Evolutionary conservation across 2,888 invertebrate species (phyloP).

Genomic region (Mantis religiosa): DNA sequence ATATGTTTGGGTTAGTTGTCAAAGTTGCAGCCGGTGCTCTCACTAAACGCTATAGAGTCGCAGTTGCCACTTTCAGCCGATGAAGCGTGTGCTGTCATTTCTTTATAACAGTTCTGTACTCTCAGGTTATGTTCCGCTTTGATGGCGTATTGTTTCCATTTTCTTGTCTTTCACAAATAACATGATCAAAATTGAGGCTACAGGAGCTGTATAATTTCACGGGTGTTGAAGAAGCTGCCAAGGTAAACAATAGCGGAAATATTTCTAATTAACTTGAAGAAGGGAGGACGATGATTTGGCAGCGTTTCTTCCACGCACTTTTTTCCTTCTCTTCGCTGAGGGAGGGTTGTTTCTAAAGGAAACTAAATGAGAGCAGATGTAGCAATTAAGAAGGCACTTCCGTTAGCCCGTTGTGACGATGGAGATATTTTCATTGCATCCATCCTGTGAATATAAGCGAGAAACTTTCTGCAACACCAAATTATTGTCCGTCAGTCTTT

Average conservation of each 20-base stretch:
- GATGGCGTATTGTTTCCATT: neutral
- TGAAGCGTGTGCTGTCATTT: neutral
- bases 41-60: no score
- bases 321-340: neutral
- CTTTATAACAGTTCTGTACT: neutral
- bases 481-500: neutral
- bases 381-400: neutral
- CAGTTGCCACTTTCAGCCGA: neutral
- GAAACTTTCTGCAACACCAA: neutral
- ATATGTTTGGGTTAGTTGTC: no score
- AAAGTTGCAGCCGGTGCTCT: no score
- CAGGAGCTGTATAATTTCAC: constrained; percentile 10
- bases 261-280: constrained; percentile 18
- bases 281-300: neutral
- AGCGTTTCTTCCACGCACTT: neutral
- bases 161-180: constrained; percentile 1
- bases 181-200: neutral
- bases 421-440: neutral
- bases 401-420: neutral
- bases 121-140: neutral
- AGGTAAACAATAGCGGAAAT: constrained; percentile 12
- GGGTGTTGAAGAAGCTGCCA: constrained; percentile 8
- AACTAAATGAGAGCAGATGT: neutral
- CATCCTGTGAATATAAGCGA: neutral
- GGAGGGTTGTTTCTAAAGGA: neutral